Conservation (phyloP, 2,113 vertebrate species). For the Petroica traversi region DNA sequence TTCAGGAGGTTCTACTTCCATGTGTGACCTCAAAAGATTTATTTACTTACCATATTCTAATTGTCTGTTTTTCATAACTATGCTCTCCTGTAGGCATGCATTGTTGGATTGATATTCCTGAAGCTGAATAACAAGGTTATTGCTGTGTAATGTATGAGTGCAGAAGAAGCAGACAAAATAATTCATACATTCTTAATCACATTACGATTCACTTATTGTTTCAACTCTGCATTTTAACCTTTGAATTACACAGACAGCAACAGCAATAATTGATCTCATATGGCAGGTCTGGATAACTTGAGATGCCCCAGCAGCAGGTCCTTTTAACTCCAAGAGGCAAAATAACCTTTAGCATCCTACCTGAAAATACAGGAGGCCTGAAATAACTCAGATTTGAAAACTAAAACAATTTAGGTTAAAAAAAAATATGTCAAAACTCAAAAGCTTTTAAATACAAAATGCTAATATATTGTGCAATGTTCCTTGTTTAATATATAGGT, state of each 20-base stretch:
- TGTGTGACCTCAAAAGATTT: neutral
- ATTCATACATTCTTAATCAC: slow-evolving; percentile 4
- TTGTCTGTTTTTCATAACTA: neutral
- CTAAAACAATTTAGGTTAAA: neutral
- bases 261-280: neutral
- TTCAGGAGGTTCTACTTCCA: neutral
- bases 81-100: neutral
- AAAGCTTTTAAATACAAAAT: neutral
- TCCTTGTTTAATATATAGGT: neutral
- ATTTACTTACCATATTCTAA: neutral
- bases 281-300: neutral
- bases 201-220: neutral
- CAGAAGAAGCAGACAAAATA: neutral
- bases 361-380: neutral
- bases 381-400: neutral
- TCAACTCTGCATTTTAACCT: neutral
- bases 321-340: neutral
- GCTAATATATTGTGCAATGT: neutral
- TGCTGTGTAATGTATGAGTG: neutral
- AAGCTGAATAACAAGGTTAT: neutral
- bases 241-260: neutral
- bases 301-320: neutral
- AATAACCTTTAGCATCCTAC: neutral
- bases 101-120: neutral
- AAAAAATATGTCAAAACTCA: neutral